These are phyloP conservation scores for Phlogophora meticulosa DNA, from an alignment of 2,888 invertebrate species.

Conservation along the genomic window DNA sequence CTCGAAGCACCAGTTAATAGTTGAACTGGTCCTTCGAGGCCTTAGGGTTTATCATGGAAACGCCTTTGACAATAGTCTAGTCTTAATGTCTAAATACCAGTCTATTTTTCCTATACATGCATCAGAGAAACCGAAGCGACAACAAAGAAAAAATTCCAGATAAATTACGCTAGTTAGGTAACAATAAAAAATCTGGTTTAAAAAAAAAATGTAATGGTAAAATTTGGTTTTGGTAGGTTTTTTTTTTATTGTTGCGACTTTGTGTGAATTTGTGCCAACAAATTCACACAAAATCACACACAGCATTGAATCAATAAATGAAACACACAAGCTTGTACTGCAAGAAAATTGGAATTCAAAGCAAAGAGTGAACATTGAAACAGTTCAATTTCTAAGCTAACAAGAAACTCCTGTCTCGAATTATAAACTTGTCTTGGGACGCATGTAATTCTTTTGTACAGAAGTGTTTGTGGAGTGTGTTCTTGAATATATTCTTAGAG, in stretches of 20 bases:
- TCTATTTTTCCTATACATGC: neutral
- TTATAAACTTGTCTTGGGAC: conserved; percentile 67
- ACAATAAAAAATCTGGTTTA: neutral
- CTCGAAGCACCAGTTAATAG: neutral
- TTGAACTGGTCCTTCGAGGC: no score
- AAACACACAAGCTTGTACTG: conserved; percentile 31
- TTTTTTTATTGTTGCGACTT: no score
- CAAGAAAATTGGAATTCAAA: conserved; percentile 67
- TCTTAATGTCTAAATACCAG: no score
- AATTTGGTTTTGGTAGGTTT: no score
- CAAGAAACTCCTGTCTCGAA: conserved; percentile 68
- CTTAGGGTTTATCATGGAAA: no score
- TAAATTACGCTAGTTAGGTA: no score
- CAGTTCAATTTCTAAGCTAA: conserved; percentile 60
- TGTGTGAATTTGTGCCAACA: conserved; percentile 2
- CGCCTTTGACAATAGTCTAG: no score
- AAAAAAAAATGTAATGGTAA: neutral
- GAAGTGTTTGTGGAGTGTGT: conserved; percentile 20
- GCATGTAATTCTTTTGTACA: conserved; percentile 41
- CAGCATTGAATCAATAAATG: conserved; percentile 23
- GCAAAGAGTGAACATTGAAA: conserved; percentile 35
- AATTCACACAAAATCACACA: conserved; percentile 17
- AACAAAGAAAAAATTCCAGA: no score
- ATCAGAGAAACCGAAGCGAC: no score
- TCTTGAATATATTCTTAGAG: conserved; percentile 35